Percentiles rank a stretch among this genome's conserved stretches.
These are phyloP conservation scores for Scaptomyza cyrtandrae DNA, from an alignment of 2,888 invertebrate genomes.

Conservation along the genomic window DNA sequence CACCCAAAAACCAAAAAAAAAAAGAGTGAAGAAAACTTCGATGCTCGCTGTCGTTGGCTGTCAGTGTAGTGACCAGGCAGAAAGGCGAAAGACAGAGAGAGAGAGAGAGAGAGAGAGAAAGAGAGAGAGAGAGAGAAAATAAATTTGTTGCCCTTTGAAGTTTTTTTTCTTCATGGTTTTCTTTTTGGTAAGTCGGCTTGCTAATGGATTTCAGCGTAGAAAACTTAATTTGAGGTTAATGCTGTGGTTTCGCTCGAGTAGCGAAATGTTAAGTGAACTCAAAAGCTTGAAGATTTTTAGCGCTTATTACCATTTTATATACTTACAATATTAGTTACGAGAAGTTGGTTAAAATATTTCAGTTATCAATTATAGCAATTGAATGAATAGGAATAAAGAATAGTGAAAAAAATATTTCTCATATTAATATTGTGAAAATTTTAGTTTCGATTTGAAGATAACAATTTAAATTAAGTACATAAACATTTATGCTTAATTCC, in stretches of 20 bases:
- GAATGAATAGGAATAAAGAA: too few relatives aligned
- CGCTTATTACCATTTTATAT: background rate
- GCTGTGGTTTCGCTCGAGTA: constrained; percentile 35
- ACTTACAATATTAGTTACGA: background rate
- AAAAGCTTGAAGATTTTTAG: background rate
- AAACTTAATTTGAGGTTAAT: constrained; percentile 61
- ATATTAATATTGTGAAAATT: too few relatives aligned
- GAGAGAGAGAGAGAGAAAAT: constrained; percentile 1
- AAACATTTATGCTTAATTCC: too few relatives aligned
- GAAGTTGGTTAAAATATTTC: background rate
- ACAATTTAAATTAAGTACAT: too few relatives aligned
- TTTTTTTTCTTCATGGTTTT: constrained; percentile 16
- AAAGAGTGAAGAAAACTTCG: constrained; percentile 32
- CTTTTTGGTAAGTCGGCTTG: constrained; percentile 12
- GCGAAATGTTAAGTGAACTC: constrained; percentile 44
- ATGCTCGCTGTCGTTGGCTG: constrained; percentile 57
- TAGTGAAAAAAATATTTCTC: too few relatives aligned
- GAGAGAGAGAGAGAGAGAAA: background rate
- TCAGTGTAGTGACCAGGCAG: constrained; percentile 55
- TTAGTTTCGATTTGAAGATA: too few relatives aligned
- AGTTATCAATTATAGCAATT: background rate
- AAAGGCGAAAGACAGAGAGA: constrained; percentile 8
- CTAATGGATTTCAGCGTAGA: constrained; percentile 58
- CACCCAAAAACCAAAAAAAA: constrained; percentile 17
- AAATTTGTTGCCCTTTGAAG: constrained; percentile 58